Evolutionary conservation across 2,888 invertebrate species (phyloP).

Genomic region (Macrophya alboannulata): DNA sequence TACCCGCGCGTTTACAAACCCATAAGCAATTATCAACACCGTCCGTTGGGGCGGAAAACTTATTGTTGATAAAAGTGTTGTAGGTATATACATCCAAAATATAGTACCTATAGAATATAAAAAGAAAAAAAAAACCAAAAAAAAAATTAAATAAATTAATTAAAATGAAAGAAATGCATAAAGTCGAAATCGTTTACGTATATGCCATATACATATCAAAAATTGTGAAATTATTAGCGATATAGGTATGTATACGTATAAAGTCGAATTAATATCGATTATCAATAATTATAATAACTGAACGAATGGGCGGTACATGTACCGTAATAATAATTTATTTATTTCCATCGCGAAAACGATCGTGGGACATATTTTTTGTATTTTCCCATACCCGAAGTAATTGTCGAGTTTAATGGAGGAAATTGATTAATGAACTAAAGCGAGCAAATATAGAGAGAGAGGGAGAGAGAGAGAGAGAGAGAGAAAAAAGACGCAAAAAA

Average conservation of each 20-base stretch:
- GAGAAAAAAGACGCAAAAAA: background rate
- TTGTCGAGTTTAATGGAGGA: background rate
- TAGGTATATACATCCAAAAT: too few relatives aligned
- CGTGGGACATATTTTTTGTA: background rate
- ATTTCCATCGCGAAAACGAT: background rate
- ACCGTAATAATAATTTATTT: background rate
- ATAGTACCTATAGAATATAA: too few relatives aligned
- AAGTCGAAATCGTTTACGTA: too few relatives aligned
- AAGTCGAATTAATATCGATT: background rate
- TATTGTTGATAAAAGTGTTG: too few relatives aligned
- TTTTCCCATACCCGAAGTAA: background rate
- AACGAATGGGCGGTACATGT: background rate
- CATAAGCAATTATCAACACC: background rate
- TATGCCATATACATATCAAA: too few relatives aligned
- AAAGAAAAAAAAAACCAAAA: background rate
- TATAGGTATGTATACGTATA: too few relatives aligned
- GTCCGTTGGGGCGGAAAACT: too few relatives aligned
- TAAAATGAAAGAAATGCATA: too few relatives aligned
- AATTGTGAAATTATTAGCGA: too few relatives aligned
- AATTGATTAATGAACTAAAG: background rate
- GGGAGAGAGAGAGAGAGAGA: background rate
- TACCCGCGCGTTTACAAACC: background rate
- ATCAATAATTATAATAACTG: background rate
- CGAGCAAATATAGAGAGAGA: background rate
- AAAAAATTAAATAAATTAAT: too few relatives aligned